Percentiles rank a stretch among this genome's conserved stretches.
Evolutionary conservation across 2,888 invertebrate species (phyloP).

Genomic region (Anodontia alba): DNA sequence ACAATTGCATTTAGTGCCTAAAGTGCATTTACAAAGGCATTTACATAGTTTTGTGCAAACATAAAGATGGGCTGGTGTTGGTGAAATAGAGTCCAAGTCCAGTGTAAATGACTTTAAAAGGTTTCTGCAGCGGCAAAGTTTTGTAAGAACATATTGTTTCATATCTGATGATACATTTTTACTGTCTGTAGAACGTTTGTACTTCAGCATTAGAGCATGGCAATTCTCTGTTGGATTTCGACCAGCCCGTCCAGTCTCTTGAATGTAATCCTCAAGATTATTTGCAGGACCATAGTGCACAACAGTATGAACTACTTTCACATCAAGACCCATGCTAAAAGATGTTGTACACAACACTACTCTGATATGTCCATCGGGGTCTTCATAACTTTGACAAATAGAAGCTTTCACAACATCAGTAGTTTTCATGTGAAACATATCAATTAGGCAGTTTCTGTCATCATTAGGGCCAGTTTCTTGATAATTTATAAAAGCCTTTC

Average conservation of each 20-base stretch:
- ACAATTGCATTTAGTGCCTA: not conserved
- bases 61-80: constrained; percentile 9
- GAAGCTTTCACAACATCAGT: not conserved
- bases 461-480: too few species aligned
- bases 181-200: constrained; percentile 31
- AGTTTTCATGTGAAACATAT: not conserved
- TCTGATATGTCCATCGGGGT: not conserved
- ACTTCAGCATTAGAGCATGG: constrained; percentile 32
- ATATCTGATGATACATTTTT: constrained; percentile 25
- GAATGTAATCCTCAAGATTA: constrained; percentile 42
- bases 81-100: not conserved
- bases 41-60: constrained; percentile 10
- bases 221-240: constrained; percentile 24
- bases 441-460: not conserved
- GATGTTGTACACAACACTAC: not conserved
- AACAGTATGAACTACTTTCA: constrained; percentile 41
- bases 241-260: constrained; percentile 43
- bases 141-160: constrained; percentile 19
- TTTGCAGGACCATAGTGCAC: constrained; percentile 41
- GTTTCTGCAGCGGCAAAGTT: not conserved
- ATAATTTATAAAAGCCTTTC: not conserved
- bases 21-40: constrained; percentile 15
- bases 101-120: constrained; percentile 19
- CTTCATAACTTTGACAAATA: not conserved
- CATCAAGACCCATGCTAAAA: constrained; percentile 45